Percentiles rank a stretch among this genome's conserved stretches.
Conservation (phyloP, 2,113 vertebrate genomes). For the Hemichromis elongatus region DNA sequence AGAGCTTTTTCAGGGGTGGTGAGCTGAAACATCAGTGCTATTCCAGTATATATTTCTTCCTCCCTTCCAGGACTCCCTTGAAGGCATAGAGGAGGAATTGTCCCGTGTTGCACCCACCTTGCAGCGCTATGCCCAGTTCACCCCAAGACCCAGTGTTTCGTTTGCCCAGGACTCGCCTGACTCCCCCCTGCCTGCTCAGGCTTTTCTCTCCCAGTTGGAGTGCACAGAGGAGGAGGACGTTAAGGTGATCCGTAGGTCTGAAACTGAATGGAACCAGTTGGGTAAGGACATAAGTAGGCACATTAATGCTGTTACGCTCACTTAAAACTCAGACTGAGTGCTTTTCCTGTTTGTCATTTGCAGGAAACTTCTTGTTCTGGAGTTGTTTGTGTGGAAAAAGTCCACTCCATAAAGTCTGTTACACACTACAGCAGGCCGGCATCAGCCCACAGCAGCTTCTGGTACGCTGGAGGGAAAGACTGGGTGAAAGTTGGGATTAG, state of each 20-base stretch:
- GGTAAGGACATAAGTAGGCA: slow-evolving; percentile 34
- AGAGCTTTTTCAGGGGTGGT: background rate
- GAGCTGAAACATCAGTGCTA: rapidly evolving
- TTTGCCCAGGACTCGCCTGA: slow-evolving; percentile 77
- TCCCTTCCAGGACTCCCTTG: slow-evolving; percentile 30
- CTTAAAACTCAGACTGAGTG: background rate
- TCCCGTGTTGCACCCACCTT: slow-evolving; percentile 75
- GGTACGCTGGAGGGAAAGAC: slow-evolving; percentile 70
- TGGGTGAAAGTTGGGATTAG: background rate
- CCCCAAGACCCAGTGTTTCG: slow-evolving; percentile 68
- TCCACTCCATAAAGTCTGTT: slow-evolving; percentile 79
- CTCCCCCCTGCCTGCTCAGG: slow-evolving; percentile 69
- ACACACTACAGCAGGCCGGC: slow-evolving; percentile 79
- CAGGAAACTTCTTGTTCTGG: slow-evolving; percentile 95
- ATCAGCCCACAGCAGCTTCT: slow-evolving; percentile 87
- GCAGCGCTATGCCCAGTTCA: slow-evolving; percentile 80
- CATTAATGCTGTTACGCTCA: background rate
- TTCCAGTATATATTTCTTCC: background rate
- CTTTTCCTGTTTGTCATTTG: slow-evolving; percentile 8
- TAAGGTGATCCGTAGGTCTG: slow-evolving; percentile 59
- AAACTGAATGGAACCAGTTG: slow-evolving; percentile 69
- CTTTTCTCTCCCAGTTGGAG: slow-evolving; percentile 86
- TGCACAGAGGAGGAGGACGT: slow-evolving; percentile 76
- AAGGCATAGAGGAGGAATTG: slow-evolving; percentile 79
- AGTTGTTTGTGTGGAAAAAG: slow-evolving; percentile 86